Evolutionary conservation across 2,113 vertebrate species (phyloP).

Genomic region (Tapirus terrestris): DNA sequence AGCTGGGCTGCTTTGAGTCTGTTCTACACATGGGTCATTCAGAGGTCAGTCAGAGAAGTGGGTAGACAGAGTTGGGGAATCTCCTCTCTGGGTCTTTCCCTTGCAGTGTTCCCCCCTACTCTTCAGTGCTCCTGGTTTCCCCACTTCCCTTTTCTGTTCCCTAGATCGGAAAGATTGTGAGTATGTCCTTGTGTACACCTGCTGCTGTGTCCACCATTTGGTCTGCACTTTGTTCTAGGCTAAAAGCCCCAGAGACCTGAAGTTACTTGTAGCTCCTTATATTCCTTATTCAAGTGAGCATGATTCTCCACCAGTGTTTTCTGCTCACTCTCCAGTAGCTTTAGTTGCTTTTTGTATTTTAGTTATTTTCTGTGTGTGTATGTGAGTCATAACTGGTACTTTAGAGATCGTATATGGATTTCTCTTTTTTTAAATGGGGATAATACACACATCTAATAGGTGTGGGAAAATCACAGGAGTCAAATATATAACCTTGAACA

Average conservation of each 20-base stretch:
- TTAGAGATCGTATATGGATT: neutral
- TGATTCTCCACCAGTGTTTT: neutral
- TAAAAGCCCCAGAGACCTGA: neutral
- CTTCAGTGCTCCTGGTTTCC: neutral
- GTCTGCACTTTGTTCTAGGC: neutral
- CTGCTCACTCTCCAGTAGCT: neutral
- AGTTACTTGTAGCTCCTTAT: neutral
- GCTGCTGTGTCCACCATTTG: neutral
- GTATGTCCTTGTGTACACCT: neutral
- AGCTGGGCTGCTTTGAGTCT: neutral
- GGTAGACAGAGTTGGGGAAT: neutral
- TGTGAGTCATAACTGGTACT: neutral
- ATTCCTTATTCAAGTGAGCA: no score
- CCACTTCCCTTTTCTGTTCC: neutral
- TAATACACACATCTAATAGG: neutral
- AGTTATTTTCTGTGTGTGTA: neutral
- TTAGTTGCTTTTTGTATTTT: neutral
- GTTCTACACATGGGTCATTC: neutral
- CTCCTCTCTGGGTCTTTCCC: neutral
- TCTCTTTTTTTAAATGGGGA: neutral
- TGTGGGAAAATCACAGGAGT: neutral
- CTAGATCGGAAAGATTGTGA: neutral
- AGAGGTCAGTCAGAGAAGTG: neutral
- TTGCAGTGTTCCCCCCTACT: neutral
- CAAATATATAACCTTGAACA: neutral